Percentiles rank a stretch among this genome's conserved stretches.
Conservation (phyloP, 1,140 invertebrate genomes). For the Saxidomus purpurata region DNA sequence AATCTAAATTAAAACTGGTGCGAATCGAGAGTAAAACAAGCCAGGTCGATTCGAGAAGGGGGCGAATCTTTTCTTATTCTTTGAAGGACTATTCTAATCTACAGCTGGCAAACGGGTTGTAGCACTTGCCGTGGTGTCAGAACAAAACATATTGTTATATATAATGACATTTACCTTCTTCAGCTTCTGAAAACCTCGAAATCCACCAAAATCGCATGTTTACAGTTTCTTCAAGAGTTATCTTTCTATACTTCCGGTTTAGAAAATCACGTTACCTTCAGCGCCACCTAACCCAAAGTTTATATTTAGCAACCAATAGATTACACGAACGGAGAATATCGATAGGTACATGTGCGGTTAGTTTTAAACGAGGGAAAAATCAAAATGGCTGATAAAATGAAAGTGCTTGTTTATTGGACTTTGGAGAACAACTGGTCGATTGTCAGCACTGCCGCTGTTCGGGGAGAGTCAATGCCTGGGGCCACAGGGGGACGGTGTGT, state of each 20-base stretch:
- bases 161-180: slow-evolving; percentile 34
- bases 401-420: slow-evolving; percentile 26
- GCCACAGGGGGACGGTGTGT: too few relatives aligned
- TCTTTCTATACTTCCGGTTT: slow-evolving; percentile 19
- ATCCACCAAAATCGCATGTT: slow-evolving; percentile 39
- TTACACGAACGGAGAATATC: neutral
- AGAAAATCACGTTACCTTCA: slow-evolving; percentile 30
- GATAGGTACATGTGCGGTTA: too few relatives aligned
- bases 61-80: slow-evolving; percentile 24
- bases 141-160: slow-evolving; percentile 12
- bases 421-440: slow-evolving; percentile 29
- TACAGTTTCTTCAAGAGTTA: slow-evolving; percentile 32
- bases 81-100: slow-evolving; percentile 20
- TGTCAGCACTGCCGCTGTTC: slow-evolving; percentile 21
- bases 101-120: slow-evolving; percentile 27
- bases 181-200: slow-evolving; percentile 34
- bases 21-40: neutral
- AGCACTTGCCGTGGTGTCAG: slow-evolving; percentile 31
- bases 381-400: slow-evolving; percentile 1
- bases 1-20: slow-evolving; percentile 11
- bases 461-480: slow-evolving; percentile 8
- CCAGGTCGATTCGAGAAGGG: slow-evolving; percentile 20
- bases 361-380: neutral
- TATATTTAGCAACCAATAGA: slow-evolving; percentile 44
- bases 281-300: slow-evolving; percentile 34